Base-by-base conservation (phyloP, 2,797 vertebrate genomes). In the Notolepis coatsorum region DNA sequence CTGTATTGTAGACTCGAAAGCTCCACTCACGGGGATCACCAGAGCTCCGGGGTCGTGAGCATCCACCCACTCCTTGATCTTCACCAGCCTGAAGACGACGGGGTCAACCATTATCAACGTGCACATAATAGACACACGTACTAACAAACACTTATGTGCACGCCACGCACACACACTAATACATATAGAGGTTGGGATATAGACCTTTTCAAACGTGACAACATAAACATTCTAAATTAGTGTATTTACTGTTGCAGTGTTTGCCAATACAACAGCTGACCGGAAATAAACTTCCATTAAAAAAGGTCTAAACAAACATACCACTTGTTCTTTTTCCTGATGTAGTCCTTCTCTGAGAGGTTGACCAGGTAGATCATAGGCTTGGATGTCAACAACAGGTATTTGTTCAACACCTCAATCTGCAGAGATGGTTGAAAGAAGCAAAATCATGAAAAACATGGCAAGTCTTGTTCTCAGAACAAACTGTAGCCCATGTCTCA, bases 41-140 rank as follows among this genome's bases (percentile, higher is more conserved):
- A 98, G 79, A 51, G 98, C 93, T 12, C 96, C 95, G 28, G 96
- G 96, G 91, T 99, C 98, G 77, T 96, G 93, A 87, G 92, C 91
- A 71, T 99, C 97, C 82, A 99, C 95, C 98, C 98, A 99, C 92
- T 99, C 97, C 93, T 98, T 99, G 93, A 99, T 99, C 95, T 99
- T 99, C 77, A 93, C 95, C 93, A 99, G 91, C 98, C 98, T 99
- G 90, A 80, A 88, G 85, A 91, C 81, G 93, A 89, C 86, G 84
- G 87, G 17, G 3, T 46, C 4, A 60, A 33, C 24, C 5, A 21
- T 4, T 1, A 47, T 13, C 21, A 2, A 8, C 20, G 13, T 17
- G 13, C 13, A 42, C 7, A 30, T 6, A 31, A 8, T 30, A 17
- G 18, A 5, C 56, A n/a, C 9, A 5, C 6, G 27, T 7, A 2